Base-by-base conservation (phyloP, 2,113 vertebrate genomes). In the Notiomystis cincta region DNA sequence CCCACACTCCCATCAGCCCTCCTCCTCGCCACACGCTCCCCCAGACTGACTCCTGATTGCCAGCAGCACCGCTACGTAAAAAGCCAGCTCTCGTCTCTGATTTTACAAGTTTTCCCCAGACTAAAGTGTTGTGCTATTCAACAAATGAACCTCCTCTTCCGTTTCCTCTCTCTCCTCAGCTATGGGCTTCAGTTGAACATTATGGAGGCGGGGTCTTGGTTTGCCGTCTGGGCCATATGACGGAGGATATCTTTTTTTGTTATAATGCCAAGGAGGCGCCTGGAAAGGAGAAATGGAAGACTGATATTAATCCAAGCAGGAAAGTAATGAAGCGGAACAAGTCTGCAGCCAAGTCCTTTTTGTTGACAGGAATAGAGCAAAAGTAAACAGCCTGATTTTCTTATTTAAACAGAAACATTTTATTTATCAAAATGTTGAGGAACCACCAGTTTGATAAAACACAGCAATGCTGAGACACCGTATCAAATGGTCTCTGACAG, bases 191-290 rank as follows among this genome's bases (percentile, higher is more conserved):
- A 99, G 98, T 99, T 99, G 99, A 99, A 99, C 99, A 99, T 99
- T 98, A 99, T 99, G 98, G 98, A 99, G 97, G 99, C 99, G 97
- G 99, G 99, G 95, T 99, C 99, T 98, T 99, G 98, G 98, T 99
- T 99, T 98, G 99, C 99, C 99, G 99, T 99, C 98, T 99, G 99
- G 98, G 99, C 99, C 99, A 99, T 99, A 98, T 99, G 99, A 98
- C 99, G 99, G 60, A 99, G 99, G 98, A 99, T 99, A 98, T 99
- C 99, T 99, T 99, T 99, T 99, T 99, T 99, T 99, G 99, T 99
- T 98, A 99, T 98, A 98, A 99, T 99, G 98, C 99, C 99, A 98
- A 99, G 99, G 98, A 99, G 99, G 96, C 99, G 99, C 97, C 99
- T 99, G 98, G 61, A 98, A 98, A 94, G 97, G 77, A 98, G 56